Base-by-base conservation (phyloP, 2,113 vertebrate species). In the Phrynosoma platyrhinos region DNA sequence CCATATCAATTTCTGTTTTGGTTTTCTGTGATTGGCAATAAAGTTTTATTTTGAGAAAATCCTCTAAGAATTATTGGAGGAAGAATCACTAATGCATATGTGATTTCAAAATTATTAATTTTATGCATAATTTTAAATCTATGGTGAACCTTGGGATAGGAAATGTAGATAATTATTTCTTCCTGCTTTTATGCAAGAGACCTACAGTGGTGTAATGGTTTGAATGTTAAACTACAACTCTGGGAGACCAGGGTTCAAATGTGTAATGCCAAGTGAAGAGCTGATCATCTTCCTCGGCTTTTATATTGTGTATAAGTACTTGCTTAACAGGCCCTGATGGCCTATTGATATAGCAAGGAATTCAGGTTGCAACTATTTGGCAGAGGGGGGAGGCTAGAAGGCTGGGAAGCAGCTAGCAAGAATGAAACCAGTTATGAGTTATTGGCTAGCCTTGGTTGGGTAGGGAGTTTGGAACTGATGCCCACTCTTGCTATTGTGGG, bases 221-320 rank as follows among this genome's bases (percentile, higher is more conserved):
- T 47, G 42, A 47, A 6, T 47, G 42, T 47, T 47, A 47, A 6
- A 47, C 42, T 47, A 47, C 42, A 47, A 47, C 42, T 47, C 42
- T 47, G 42, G 42, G 42, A 47, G 42, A 47, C 42, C 4, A 47
- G 42, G 42, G 42, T 47, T 47, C 42, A 47, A 47, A 47, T 55
- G 40, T 76, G 53, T 85, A 62, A 76, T 76, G 32, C 53, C 53
- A 76, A 85, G 83, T 62, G 53, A 76, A 42, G 23, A 85, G n/a
- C 62, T 76, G 32, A 85, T 76, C 23, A 21, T 42, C 8, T 85
- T 32, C 53, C 83, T 64, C 62, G 83, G 72, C 53, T 76, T 85
- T 76, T 76, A 53, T 62, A 5, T 42, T 18, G 72, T 23, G 23
- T 85, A 40, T 76, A 76, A 72, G 55, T 76, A 64, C 83, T 76